A percentile compares a stretch with the other conserved stretches of the same genome.
Conservation (phyloP, 2,888 invertebrate species). For the Elmis aenea region DNA sequence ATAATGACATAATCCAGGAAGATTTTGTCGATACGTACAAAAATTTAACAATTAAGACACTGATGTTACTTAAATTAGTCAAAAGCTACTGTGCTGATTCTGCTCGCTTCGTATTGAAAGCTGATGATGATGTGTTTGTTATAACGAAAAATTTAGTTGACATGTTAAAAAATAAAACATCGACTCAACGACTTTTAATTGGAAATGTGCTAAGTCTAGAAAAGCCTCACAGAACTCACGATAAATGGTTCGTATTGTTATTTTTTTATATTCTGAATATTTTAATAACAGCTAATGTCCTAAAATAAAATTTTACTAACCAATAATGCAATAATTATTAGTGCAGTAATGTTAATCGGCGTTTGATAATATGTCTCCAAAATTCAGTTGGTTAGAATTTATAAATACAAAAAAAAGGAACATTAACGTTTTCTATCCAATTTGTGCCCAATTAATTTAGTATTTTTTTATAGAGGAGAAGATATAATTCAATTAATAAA, state of each 20-base stretch:
- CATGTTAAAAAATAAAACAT: slow-evolving; percentile 28
- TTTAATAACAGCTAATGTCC: too few species aligned
- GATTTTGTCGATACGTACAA: slow-evolving; percentile 79
- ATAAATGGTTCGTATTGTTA: slow-evolving; percentile 66
- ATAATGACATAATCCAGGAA: slow-evolving; percentile 78
- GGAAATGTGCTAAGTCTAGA: slow-evolving; percentile 78
- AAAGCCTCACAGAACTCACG: slow-evolving; percentile 66
- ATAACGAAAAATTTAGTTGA: slow-evolving; percentile 64
- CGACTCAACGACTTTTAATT: slow-evolving; percentile 53
- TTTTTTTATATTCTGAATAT: too few species aligned
- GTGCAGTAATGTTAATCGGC: too few species aligned
- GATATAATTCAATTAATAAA: too few species aligned
- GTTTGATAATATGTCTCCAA: too few species aligned
- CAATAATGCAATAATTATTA: too few species aligned
- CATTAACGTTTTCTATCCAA: too few species aligned
- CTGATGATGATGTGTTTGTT: slow-evolving; percentile 83
- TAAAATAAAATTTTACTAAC: too few species aligned
- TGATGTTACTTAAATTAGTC: slow-evolving; percentile 80
- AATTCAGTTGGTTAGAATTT: too few species aligned
- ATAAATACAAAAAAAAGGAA: too few species aligned
- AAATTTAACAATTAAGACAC: slow-evolving; percentile 79
- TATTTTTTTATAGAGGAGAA: too few species aligned
- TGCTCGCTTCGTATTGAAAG: slow-evolving; percentile 68
- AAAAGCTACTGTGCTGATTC: slow-evolving; percentile 58
- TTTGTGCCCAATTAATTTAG: too few species aligned